phyloP scores from a whole-genome alignment of 1,140 invertebrate genomes.

The Drosophila malerkotliana region DNA sequence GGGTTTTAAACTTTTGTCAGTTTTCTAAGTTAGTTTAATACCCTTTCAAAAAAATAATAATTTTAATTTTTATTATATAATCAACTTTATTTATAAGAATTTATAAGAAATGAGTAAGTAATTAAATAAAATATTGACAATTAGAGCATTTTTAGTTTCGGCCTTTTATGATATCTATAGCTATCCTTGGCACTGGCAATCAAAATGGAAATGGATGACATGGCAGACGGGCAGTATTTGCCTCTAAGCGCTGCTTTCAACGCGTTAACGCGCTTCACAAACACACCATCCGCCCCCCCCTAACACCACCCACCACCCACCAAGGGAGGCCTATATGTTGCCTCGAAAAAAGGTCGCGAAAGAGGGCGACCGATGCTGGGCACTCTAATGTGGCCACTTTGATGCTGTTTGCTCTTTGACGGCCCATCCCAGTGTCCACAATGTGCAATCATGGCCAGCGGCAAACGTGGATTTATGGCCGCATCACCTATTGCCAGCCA shows the following conservation, averaged over 20 bases:
- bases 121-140: background rate
- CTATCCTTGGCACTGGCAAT: constrained; percentile 24
- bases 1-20: constrained; percentile 53
- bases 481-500: background rate
- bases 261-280: constrained; percentile 61
- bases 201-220: constrained; percentile 64
- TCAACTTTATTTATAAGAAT: too few species aligned
- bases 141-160: constrained; percentile 12
- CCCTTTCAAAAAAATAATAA: background rate
- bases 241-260: constrained; percentile 66
- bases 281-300: constrained; percentile 11
- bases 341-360: background rate
- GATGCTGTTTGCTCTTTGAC: constrained; percentile 40
- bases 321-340: background rate
- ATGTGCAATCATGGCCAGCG: constrained; percentile 38
- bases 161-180: background rate
- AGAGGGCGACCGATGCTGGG: constrained; percentile 8
- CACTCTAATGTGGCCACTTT: constrained; percentile 44
- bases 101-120: too few species aligned
- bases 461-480: constrained; percentile 34
- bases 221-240: constrained; percentile 34
- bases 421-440: constrained; percentile 15
- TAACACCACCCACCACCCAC: too few species aligned
- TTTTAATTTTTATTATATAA: too few species aligned
- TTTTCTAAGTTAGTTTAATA: background rate